These are phyloP conservation scores for Poeciliopsis infans DNA, from an alignment of 2,797 vertebrate genomes.

Conservation along the genomic window DNA sequence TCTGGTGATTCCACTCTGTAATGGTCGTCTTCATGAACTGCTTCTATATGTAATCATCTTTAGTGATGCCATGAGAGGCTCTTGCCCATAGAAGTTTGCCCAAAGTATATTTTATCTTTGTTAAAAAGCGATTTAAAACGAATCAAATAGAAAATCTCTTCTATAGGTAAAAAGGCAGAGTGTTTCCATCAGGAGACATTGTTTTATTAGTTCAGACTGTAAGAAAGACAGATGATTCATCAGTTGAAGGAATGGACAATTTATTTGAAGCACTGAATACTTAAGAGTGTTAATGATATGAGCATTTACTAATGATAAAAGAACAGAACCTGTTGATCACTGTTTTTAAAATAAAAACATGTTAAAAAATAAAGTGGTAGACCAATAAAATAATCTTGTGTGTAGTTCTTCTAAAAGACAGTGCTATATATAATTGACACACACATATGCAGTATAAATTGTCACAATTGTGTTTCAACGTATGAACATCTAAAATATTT, in stretches of 20 bases:
- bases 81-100: background rate
- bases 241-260: background rate
- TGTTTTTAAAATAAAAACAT: conserved; percentile 34
- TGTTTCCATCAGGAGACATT: background rate
- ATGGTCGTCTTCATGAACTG: background rate
- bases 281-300: background rate
- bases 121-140: background rate
- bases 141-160: background rate
- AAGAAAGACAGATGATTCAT: background rate
- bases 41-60: background rate
- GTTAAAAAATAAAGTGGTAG: conserved; percentile 7
- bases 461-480: conserved; percentile 17
- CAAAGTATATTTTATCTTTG: background rate
- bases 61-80: background rate
- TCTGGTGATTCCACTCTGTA: background rate
- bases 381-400: conserved; percentile 4
- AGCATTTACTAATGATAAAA: background rate
- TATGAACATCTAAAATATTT: conserved; percentile 5
- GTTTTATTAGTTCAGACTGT: background rate
- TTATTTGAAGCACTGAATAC: background rate
- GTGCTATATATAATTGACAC: background rate
- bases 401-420: conserved; percentile 15
- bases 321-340: background rate
- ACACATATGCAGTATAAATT: background rate
- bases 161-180: background rate